These are phyloP conservation scores for Melanitta fusca DNA, from an alignment of 2,797 vertebrate genomes.

Conservation along the genomic window DNA sequence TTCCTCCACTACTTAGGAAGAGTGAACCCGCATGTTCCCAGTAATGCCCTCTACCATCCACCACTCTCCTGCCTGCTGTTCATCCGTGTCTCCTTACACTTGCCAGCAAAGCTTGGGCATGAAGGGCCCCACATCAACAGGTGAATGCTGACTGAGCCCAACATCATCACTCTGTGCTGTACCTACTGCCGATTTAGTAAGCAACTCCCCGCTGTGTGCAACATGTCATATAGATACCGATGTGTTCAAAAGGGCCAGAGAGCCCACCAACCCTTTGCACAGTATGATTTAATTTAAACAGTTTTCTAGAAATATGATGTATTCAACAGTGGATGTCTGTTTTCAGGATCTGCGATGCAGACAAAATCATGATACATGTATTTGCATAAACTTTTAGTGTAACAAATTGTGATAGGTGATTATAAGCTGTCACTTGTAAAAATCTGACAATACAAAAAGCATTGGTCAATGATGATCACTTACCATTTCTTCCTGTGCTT, in stretches of 20 bases:
- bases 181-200: background rate
- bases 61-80: background rate
- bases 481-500: background rate
- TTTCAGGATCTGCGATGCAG: background rate
- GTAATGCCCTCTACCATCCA: background rate
- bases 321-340: background rate
- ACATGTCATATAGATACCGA: accelerated
- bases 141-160: background rate
- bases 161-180: background rate
- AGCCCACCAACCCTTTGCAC: background rate
- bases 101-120: background rate
- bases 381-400: background rate
- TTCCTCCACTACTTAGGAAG: background rate
- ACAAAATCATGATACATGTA: background rate
- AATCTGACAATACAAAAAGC: background rate
- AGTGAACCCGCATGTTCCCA: background rate
- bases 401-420: background rate
- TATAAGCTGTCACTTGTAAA: background rate
- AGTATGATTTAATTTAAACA: background rate
- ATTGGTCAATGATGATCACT: background rate
- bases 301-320: background rate
- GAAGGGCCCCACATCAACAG: accelerated
- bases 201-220: background rate
- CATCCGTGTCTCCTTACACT: background rate
- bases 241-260: background rate